Conservation (phyloP, 2,797 vertebrate genomes). For the Dromococcyx pavoninus region DNA sequence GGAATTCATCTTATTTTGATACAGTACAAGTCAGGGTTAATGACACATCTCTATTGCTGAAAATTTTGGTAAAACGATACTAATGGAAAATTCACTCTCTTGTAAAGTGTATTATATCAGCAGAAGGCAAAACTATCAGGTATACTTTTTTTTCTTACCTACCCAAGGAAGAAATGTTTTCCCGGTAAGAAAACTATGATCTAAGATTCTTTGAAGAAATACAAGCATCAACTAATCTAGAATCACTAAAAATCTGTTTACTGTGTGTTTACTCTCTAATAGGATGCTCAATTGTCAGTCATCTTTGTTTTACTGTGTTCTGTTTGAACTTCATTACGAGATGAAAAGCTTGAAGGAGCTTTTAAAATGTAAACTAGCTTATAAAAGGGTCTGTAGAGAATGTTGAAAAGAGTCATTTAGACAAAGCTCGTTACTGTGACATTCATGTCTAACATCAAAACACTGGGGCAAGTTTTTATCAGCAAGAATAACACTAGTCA, state of each 20-base stretch:
- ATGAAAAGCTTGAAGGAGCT: not conserved
- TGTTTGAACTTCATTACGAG: not conserved
- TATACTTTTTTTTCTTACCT: not conserved
- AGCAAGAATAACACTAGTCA: not conserved
- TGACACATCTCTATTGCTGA: not conserved
- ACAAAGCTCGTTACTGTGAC: not conserved
- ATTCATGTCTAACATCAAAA: not conserved
- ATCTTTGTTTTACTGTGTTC: not conserved
- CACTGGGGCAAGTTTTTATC: not conserved
- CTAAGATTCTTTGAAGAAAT: not conserved
- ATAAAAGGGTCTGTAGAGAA: not conserved
- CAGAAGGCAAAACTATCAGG: not conserved
- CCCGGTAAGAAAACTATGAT: not conserved
- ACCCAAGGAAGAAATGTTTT: not conserved
- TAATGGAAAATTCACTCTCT: not conserved
- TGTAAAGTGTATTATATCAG: not conserved
- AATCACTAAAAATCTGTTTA: not conserved
- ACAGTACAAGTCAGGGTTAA: not conserved
- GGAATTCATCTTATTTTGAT: not conserved
- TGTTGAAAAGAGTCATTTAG: not conserved
- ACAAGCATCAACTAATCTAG: not conserved
- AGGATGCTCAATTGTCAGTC: not conserved
- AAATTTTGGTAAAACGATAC: not conserved
- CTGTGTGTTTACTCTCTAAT: not conserved
- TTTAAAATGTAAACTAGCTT: not conserved